Evolutionary conservation across 2,113 vertebrate species (phyloP).

Genomic region (Guaruba guarouba): DNA sequence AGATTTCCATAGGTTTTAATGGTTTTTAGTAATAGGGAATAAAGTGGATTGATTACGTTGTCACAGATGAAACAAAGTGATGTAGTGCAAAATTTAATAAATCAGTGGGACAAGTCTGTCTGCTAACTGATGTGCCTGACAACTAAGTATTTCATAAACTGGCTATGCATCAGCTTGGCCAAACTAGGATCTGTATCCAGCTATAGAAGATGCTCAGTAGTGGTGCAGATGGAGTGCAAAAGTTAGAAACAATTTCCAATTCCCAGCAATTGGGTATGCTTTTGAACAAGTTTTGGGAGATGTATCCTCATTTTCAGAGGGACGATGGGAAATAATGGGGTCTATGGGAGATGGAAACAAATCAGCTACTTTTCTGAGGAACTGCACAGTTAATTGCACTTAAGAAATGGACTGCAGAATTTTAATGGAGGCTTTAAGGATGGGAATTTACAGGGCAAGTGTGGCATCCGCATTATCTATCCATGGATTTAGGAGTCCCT

Average conservation of each 20-base stretch:
- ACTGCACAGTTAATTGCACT: slow-evolving; percentile 5
- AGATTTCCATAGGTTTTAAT: not conserved
- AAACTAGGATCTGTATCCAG: not conserved
- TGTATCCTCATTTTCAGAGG: not conserved
- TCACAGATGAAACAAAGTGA: not conserved
- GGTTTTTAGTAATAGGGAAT: not conserved
- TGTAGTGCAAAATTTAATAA: not conserved
- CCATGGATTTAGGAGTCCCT: slow-evolving; percentile 60
- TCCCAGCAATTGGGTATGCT: not conserved
- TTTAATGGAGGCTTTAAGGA: slow-evolving; percentile 56
- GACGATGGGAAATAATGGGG: not conserved
- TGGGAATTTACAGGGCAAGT: slow-evolving; percentile 45
- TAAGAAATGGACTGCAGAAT: slow-evolving; percentile 47
- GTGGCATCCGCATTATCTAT: slow-evolving; percentile 63
- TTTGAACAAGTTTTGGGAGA: not conserved
- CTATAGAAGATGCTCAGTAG: not conserved
- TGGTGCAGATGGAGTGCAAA: not conserved
- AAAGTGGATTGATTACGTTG: not conserved
- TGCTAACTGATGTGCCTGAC: not conserved
- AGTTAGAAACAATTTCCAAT: not conserved
- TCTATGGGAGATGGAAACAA: not conserved
- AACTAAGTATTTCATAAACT: not conserved
- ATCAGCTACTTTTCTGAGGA: slow-evolving; percentile 12
- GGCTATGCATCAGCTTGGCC: not conserved
- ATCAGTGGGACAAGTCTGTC: not conserved